These are phyloP conservation scores for human DNA, from an alignment of 2,113 vertebrate species.

Conservation along the genomic window GRCh38 chr2:86861001-86861500, in stretches of 20 bases:
- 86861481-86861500: not conserved
- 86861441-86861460: not conserved
- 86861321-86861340: accelerated
- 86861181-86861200: not conserved
- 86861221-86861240: not conserved
- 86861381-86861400: not conserved
- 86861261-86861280: not conserved
- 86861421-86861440: not conserved
- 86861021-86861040: not conserved
- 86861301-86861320: not conserved
- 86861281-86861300: not conserved
- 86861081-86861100: no score
- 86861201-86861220: not conserved
- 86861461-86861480: not conserved
- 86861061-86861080: not conserved
- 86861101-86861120: not conserved
- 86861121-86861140: not conserved
- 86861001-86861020: not conserved
- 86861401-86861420: not conserved
- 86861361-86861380: not conserved
- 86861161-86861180: not conserved
- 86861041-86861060: not conserved
- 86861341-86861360: not conserved
- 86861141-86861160: not conserved
- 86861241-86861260: not conserved